Evolutionary conservation across 2,113 vertebrate species (phyloP).

Genomic region (Brachypodius melanocephalos): DNA sequence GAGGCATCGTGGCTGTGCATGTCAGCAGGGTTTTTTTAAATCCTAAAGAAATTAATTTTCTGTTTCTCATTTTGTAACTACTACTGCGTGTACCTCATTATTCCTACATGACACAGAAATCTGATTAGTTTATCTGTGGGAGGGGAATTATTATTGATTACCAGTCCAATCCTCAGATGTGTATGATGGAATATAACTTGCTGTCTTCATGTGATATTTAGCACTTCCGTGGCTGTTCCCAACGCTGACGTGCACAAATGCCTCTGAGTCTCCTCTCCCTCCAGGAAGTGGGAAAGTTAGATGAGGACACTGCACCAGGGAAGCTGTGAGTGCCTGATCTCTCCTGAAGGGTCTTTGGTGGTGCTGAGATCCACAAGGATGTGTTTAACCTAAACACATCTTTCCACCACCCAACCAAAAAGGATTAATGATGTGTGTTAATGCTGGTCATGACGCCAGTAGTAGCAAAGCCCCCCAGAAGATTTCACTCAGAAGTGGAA

Average conservation of each 20-base stretch:
- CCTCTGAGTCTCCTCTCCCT: neutral
- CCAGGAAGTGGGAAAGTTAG: neutral
- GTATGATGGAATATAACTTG: neutral
- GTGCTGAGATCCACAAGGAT: neutral
- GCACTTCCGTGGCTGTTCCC: fast-evolving
- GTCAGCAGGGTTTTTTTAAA: neutral
- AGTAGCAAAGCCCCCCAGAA: neutral
- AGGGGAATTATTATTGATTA: neutral
- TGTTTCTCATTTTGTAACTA: neutral
- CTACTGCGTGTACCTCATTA: neutral
- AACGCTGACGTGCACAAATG: fast-evolving
- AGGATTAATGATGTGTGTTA: neutral
- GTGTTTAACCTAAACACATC: neutral
- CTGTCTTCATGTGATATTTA: neutral
- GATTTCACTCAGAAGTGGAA: neutral
- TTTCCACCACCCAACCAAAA: neutral
- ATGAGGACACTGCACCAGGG: neutral
- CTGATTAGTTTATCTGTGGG: fast-evolving
- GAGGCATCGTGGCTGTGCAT: neutral
- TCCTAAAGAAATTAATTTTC: neutral
- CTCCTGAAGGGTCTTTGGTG: neutral
- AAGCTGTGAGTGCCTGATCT: neutral
- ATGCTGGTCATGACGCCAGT: neutral
- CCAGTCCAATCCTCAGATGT: neutral
- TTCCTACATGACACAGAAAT: neutral